phyloP scores from a whole-genome alignment of 2,113 vertebrate species.

The Prietella phreatophila region DNA sequence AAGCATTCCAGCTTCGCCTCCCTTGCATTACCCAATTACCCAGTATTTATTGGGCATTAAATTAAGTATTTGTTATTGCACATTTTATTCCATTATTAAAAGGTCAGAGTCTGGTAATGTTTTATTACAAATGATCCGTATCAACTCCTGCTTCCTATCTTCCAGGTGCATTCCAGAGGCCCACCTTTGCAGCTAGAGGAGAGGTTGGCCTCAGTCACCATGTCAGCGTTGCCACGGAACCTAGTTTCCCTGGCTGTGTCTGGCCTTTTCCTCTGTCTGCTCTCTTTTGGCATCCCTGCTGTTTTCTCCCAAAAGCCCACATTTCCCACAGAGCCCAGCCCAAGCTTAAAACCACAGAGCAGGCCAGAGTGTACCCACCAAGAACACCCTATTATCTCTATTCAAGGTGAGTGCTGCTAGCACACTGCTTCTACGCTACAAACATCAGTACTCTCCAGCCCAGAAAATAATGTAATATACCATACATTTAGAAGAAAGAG shows the following conservation, averaged over 20 bases:
- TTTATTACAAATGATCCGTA: constrained; percentile 1
- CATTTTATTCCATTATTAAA: constrained; percentile 37
- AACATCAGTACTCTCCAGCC: neutral
- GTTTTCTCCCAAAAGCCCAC: constrained; percentile 72
- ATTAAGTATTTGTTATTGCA: constrained; percentile 55
- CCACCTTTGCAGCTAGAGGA: constrained; percentile 78
- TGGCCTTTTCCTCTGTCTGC: constrained; percentile 67
- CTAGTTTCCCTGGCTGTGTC: constrained; percentile 74
- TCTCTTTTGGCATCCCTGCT: constrained; percentile 70
- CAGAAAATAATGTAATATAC: neutral
- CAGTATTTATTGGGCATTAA: constrained; percentile 62
- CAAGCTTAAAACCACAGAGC: constrained; percentile 60
- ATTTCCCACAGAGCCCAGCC: constrained; percentile 57
- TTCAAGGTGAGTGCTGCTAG: constrained; percentile 83
- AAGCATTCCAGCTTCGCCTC: constrained; percentile 51
- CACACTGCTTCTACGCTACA: neutral
- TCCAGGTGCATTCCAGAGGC: constrained; percentile 78
- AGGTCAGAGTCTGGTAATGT: constrained; percentile 27
- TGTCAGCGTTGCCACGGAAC: constrained; percentile 79
- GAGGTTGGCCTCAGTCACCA: constrained; percentile 76
- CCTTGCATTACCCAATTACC: constrained; percentile 51
- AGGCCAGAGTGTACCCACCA: constrained; percentile 77
- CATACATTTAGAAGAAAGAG: neutral
- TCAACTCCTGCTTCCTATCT: constrained; percentile 9
- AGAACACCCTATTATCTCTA: constrained; percentile 88